A percentile compares a stretch with the other conserved stretches of the same genome.
Evolutionary conservation across 2,888 invertebrate genomes (phyloP).

Genomic region (Hydrotaea cyrtoneurina): DNA sequence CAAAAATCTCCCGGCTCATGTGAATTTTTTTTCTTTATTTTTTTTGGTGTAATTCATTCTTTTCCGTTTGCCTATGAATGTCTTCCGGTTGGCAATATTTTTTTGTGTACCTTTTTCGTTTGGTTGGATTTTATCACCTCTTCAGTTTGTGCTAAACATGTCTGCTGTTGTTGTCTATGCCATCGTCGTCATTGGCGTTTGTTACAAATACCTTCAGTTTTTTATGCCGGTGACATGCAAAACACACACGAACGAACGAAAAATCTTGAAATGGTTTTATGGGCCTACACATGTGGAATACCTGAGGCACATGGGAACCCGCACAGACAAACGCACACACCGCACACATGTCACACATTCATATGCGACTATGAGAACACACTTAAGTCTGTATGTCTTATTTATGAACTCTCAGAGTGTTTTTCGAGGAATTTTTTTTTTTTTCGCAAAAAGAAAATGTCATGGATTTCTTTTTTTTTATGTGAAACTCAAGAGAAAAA

Average conservation of each 20-base stretch:
- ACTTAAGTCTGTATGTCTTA: not conserved
- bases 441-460: too few relatives aligned
- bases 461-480: not conserved
- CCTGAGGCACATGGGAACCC: not conserved
- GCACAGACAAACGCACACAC: not conserved
- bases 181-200: not conserved
- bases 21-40: not conserved
- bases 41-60: not conserved
- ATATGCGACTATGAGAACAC: too few relatives aligned
- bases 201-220: not conserved
- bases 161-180: not conserved
- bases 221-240: not conserved
- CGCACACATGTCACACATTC: too few relatives aligned
- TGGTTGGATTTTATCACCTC: not conserved
- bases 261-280: not conserved
- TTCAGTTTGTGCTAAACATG: not conserved
- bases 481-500: not conserved
- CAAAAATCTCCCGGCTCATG: not conserved
- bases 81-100: constrained; percentile 6
- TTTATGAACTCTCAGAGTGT: not conserved
- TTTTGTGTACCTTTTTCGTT: not conserved
- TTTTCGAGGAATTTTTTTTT: not conserved
- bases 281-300: not conserved
- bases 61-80: not conserved
- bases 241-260: not conserved